Conservation (phyloP, 2,797 vertebrate species). For the Lagocephalus sceleratus region DNA sequence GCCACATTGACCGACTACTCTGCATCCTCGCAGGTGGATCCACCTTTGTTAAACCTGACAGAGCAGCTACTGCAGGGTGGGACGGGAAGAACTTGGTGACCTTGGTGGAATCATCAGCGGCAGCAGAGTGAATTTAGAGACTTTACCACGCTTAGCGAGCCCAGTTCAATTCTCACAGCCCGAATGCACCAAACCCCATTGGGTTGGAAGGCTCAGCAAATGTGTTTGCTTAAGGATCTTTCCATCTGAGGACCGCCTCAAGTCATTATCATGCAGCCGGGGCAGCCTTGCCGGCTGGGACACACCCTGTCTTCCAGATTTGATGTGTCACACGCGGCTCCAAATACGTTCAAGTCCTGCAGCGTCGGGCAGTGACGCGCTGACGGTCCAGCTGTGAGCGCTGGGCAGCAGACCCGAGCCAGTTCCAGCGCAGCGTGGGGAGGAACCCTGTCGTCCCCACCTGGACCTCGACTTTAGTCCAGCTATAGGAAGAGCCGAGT, state of each 20-base stretch:
- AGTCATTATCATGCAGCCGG: constrained; percentile 40
- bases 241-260: constrained; percentile 30
- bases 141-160: too few relatives aligned
- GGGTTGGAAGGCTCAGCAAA: constrained; percentile 17
- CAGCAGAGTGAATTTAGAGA: too few relatives aligned
- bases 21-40: not conserved
- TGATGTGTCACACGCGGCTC: constrained; percentile 36
- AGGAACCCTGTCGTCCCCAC: not conserved
- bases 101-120: too few relatives aligned
- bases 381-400: constrained; percentile 9
- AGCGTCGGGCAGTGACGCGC: constrained; percentile 1
- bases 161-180: too few relatives aligned
- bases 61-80: too few relatives aligned
- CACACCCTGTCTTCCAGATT: constrained; percentile 50
- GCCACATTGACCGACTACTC: too few relatives aligned
- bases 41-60: too few relatives aligned
- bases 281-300: constrained; percentile 27
- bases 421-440: constrained; percentile 12
- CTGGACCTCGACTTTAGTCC: constrained; percentile 1
- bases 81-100: too few relatives aligned
- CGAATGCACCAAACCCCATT: not conserved
- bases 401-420: not conserved
- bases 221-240: constrained; percentile 42
- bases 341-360: not conserved
- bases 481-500: not conserved